Base-by-base conservation (phyloP, 2,797 vertebrate species). In the Pangasius sanitwongsei region DNA sequence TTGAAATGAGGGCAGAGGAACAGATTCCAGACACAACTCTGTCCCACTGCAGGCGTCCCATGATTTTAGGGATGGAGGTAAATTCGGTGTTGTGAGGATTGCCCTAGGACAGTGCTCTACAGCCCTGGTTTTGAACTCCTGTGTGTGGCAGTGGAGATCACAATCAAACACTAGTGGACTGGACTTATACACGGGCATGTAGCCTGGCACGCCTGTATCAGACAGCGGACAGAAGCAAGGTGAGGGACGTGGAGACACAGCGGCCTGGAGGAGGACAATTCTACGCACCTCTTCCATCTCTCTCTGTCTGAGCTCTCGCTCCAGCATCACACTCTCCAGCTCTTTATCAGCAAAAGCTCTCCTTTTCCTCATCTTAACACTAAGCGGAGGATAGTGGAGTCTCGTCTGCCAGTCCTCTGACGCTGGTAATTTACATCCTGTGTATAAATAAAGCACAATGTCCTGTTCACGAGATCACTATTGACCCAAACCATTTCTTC, bases 271-370 rank as follows among this genome's bases (percentile, higher is more conserved):
- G 34, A 93, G 91, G 81, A 92, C 15, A 20, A 95, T 89, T 28
- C 92, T 1, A 28, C 91, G 89, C 6, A 92, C 87, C 90, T 96
- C 91, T 63, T 94, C 93, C 91, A 94, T 86, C 90, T 96, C 95
- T 77, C 93, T 92, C 92, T 96, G 94, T n/a, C 92, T 93, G 84
- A 96, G 87, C 93, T 96, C 95, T 4, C 92, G 89, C 90, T 96
- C 94, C 90, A 95, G 82, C 96, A 96, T 96, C 93, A 96, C 94
- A 5, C 93, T 94, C 89, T 97, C 95, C 90, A 97, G 94, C 92
- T 97, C 96, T 92, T 95, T 95, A 93, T 95, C 96, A 1, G 95
- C 96, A 55, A 97, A 96, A 0, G 95, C 92, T 89, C 94, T 92
- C 89, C 88, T 89, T 92, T 96, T 97, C 91, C 95, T 97, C 95